A percentile compares a stretch with the other conserved stretches of the same genome.
Evolutionary conservation across 2,888 invertebrate genomes (phyloP).

Genomic region (Diarsia mendica): DNA sequence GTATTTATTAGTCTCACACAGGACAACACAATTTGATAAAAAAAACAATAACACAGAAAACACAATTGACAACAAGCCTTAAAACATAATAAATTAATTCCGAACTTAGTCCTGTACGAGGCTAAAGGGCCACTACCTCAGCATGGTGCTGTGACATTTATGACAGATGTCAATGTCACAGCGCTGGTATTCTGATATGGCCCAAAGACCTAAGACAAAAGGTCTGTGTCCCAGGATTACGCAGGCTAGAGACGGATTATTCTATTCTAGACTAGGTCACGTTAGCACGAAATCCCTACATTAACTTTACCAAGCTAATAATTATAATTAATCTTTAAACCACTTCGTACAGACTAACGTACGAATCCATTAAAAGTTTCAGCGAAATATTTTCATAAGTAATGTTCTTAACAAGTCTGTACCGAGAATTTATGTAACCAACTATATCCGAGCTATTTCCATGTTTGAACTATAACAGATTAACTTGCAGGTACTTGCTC

Average conservation of each 20-base stretch:
- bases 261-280: neutral
- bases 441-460: conserved; percentile 23
- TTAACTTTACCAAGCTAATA: neutral
- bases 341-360: neutral
- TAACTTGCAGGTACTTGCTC: conserved; percentile 8
- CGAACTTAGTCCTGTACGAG: no score
- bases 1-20: no score
- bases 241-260: no score
- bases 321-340: neutral
- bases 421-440: conserved; percentile 25
- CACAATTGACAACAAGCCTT: no score
- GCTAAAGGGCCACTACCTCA: no score
- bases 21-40: no score
- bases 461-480: conserved; percentile 3
- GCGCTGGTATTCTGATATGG: no score
- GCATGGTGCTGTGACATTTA: no score
- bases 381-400: conserved; percentile 30
- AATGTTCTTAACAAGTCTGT: conserved; percentile 12
- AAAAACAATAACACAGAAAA: no score
- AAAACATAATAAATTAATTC: no score
- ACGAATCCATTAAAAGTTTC: conserved; percentile 30
- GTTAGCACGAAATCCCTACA: neutral
- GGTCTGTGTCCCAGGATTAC: neutral
- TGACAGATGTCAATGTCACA: no score
- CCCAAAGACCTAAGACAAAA: no score